phyloP scores from a whole-genome alignment of 2,797 vertebrate species.

The Hozukius guyotensis region DNA sequence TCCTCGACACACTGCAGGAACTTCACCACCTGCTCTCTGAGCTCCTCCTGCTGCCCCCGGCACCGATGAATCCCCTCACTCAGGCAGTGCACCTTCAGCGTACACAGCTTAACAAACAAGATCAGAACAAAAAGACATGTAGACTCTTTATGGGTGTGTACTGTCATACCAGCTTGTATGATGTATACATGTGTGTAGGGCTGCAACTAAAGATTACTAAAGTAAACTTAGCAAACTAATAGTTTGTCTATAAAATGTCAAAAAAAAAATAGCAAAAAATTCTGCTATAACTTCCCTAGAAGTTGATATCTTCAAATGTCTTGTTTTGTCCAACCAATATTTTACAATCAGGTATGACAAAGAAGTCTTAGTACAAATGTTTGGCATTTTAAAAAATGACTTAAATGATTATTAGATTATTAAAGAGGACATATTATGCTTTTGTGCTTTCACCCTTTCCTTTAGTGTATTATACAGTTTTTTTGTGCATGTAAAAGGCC shows the following conservation, averaged over 20 bases:
- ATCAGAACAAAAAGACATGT: background rate
- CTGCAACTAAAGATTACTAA: background rate
- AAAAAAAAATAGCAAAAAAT: background rate
- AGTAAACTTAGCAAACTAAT: too few relatives aligned
- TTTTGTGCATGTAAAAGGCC: too few relatives aligned
- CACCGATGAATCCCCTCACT: conserved; percentile 91
- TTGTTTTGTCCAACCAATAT: background rate
- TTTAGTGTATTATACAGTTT: too few relatives aligned
- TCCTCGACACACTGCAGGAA: conserved; percentile 99
- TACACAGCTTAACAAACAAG: conserved; percentile 80
- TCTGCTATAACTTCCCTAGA: background rate
- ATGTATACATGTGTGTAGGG: background rate
- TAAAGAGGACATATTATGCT: too few relatives aligned
- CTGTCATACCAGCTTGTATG: background rate
- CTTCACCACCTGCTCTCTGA: conserved; percentile 94
- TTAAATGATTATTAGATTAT: too few relatives aligned
- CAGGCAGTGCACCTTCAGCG: conserved; percentile 94
- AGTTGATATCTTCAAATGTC: background rate
- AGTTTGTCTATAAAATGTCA: background rate
- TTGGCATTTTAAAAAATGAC: background rate
- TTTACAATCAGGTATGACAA: background rate
- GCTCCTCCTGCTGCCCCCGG: conserved; percentile 88
- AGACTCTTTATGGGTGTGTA: background rate
- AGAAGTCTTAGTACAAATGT: background rate
- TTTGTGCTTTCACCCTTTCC: too few relatives aligned